Evolutionary conservation across 2,113 vertebrate genomes (phyloP), one percentile per base, ranked within the genome.

Genomic region (Sialia sialis): DNA sequence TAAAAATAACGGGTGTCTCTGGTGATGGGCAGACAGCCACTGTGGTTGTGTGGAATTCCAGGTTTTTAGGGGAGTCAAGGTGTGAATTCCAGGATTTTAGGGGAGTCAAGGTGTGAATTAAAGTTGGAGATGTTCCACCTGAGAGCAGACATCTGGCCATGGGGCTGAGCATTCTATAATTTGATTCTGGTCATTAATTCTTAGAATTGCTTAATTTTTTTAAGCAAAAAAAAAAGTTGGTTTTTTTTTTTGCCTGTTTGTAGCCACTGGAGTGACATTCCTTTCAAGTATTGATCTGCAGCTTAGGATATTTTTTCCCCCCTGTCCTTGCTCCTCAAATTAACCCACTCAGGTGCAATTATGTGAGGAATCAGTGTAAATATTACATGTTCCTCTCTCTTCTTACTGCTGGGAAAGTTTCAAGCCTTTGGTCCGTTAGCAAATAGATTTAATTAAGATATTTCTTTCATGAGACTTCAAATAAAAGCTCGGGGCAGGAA

Each of bases 381-480:
- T 75, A 10, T 70, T 63, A 9, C 32, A 9, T 21, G 3, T 27
- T 64, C 66, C 10, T 75, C 5, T 38, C 17, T 69, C n/a, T 48
- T 49, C 73, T 46, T 21, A 32, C 23, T 48, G 54, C 20, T 79
- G 58, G 11, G 9, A 13, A 76, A 41, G 18, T 72, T 72, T 38
- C 32, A 76, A 84, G 29, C 46, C 64, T 80, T 88, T 54, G 32
- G 51, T 72, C 54, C 26, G 15, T 85, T 39, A 30, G 29, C 73
- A 77, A 77, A 60, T 79, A 13, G 55, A 46, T 77, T 56, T 81
- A 86, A 83, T 86, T 66, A 75, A 91, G 82, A 30, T 79, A 39
- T 78, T 94, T 84, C 60, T 91, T 86, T 74, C 34, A 29, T 72
- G 91, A n/a, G 41, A 39, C 74, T 91, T 93, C 54, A 89, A 75